Conservation (phyloP, 2,797 vertebrate species). For the Glossophaga mutica region DNA sequence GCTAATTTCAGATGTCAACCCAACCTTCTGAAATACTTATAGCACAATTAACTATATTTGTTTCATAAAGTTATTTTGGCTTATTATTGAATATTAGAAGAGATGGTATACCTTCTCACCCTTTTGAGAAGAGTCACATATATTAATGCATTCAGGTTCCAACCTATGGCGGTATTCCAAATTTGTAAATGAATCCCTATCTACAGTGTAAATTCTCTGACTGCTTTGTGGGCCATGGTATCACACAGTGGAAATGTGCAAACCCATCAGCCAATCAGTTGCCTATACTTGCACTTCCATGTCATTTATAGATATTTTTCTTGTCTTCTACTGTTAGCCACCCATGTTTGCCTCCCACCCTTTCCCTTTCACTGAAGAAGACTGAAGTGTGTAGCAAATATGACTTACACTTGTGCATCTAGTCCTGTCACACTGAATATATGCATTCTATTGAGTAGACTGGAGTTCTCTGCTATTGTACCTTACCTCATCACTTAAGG, state of each 20-base stretch:
- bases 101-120: background rate
- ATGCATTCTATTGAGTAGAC: background rate
- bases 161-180: slow-evolving; percentile 17
- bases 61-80: background rate
- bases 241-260: slow-evolving; percentile 20
- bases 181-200: slow-evolving; percentile 36
- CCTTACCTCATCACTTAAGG: background rate
- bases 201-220: background rate
- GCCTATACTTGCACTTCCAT: background rate
- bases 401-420: background rate
- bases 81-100: background rate
- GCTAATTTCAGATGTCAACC: slow-evolving; percentile 3
- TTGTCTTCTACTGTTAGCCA: background rate
- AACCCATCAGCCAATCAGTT: background rate
- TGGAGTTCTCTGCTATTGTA: background rate
- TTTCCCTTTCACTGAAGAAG: background rate
- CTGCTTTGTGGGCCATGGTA: background rate
- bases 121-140: background rate
- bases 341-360: background rate
- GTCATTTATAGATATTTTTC: background rate
- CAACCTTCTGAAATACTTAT: background rate
- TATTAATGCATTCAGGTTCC: background rate
- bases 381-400: background rate
- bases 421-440: background rate
- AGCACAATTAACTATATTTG: background rate